Percentiles rank a stretch among this genome's conserved stretches.
These are phyloP conservation scores for Rhynchophorus ferrugineus DNA, from an alignment of 1,140 invertebrate species.

Conservation along the genomic window DNA sequence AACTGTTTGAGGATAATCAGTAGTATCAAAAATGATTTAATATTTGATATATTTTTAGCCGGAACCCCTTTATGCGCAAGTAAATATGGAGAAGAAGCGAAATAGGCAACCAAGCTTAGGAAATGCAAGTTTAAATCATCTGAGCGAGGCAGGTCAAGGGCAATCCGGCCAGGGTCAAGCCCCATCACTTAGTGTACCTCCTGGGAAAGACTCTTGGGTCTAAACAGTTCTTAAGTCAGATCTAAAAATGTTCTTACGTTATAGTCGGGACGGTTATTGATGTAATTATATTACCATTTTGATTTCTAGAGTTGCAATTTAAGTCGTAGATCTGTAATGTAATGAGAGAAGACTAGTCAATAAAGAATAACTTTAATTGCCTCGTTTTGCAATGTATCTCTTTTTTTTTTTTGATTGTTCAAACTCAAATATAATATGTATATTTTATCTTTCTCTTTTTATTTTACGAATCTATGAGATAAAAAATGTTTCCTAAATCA, in stretches of 20 bases:
- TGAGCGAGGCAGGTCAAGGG: constrained; percentile 23
- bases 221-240: constrained; percentile 22
- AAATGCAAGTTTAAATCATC: constrained; percentile 34
- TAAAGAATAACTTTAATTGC: too few relatives aligned
- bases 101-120: constrained; percentile 48
- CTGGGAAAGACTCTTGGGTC: constrained; percentile 41
- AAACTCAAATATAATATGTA: too few relatives aligned
- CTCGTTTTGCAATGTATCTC: too few relatives aligned
- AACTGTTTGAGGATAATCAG: too few relatives aligned
- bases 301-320: too few relatives aligned
- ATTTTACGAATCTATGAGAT: constrained; percentile 1
- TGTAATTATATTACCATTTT: too few relatives aligned
- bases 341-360: too few relatives aligned
- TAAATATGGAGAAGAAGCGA: constrained; percentile 72
- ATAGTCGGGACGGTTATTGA: too few relatives aligned
- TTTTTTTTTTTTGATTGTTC: too few relatives aligned
- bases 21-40: too few relatives aligned
- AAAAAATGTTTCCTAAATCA: background rate
- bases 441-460: background rate
- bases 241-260: constrained; percentile 6
- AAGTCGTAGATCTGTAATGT: too few relatives aligned
- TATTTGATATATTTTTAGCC: constrained; percentile 48
- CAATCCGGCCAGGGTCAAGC: constrained; percentile 15
- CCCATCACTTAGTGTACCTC: constrained; percentile 28
- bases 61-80: constrained; percentile 73